Conservation (phyloP, 2,797 vertebrate species). For the Sitta carolinensis region DNA sequence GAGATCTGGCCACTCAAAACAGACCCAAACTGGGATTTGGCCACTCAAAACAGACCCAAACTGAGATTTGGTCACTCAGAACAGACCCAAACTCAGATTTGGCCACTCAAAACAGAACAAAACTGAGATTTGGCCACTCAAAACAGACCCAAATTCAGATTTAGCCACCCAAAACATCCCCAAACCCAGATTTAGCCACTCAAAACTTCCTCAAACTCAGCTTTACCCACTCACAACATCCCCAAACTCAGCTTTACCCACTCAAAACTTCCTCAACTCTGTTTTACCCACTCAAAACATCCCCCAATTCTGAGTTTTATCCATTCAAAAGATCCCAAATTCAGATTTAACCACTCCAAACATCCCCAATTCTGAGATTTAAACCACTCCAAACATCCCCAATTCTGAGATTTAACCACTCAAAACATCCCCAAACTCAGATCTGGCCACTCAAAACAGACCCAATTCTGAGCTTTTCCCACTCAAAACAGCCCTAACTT, state of each 20-base stretch:
- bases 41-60: too few species aligned
- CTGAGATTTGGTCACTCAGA: too few species aligned
- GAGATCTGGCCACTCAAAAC: too few species aligned
- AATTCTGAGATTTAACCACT: neutral
- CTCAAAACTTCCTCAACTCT: too few species aligned
- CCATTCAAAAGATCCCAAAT: accelerated
- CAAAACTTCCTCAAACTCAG: too few species aligned
- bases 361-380: accelerated
- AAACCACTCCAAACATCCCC: neutral
- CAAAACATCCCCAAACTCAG: neutral
- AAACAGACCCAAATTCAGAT: too few species aligned
- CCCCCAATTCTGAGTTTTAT: accelerated
- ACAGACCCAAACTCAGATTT: too few species aligned
- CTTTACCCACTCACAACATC: neutral
- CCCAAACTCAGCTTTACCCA: neutral
- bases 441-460: too few species aligned
- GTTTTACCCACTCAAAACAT: too few species aligned
- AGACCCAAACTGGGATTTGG: too few species aligned
- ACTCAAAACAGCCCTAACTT: neutral
- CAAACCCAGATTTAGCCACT: too few species aligned
- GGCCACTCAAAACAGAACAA: neutral
- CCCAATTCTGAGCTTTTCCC: neutral
- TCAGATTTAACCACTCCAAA: accelerated
- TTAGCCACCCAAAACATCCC: neutral
- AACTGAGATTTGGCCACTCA: too few species aligned